Evolutionary conservation across 35 echinoderm and acorn worm genomes (phyloP).

Genomic region (Chiridota heheva): DNA sequence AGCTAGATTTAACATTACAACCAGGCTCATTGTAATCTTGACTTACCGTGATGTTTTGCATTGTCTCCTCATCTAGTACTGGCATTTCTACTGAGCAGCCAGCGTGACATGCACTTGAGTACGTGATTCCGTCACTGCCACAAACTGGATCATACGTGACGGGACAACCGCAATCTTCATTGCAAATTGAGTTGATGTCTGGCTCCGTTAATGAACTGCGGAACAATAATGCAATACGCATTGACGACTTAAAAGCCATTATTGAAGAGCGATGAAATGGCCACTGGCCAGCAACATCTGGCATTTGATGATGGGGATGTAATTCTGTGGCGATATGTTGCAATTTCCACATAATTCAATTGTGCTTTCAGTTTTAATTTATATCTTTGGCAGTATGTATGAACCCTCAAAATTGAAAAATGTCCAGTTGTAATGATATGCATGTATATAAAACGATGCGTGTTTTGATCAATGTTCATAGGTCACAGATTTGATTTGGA

Average conservation of each 20-base stretch:
- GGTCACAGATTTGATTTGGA: too few species aligned
- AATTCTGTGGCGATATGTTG: not conserved
- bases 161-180: constrained; percentile 50
- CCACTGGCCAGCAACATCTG: too few species aligned
- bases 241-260: not conserved
- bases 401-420: too few species aligned
- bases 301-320: not conserved
- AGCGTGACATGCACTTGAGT: constrained; percentile 59
- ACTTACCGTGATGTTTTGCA: constrained; percentile 25
- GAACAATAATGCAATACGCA: not conserved
- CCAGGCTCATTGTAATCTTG: not conserved
- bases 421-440: too few species aligned
- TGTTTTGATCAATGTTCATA: too few species aligned
- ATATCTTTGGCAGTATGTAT: too few species aligned
- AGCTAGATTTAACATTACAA: not conserved
- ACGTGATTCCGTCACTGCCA: constrained; percentile 63
- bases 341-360: too few species aligned
- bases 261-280: too few species aligned
- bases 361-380: too few species aligned
- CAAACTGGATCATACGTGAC: constrained; percentile 54
- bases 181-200: constrained; percentile 19
- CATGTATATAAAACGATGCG: too few species aligned
- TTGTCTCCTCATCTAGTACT: not conserved
- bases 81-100: constrained; percentile 35
- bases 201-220: not conserved